A percentile compares a stretch with the other conserved stretches of the same genome.
Evolutionary conservation across 2,797 vertebrate species (phyloP).

Genomic region (Thunnus albacares): DNA sequence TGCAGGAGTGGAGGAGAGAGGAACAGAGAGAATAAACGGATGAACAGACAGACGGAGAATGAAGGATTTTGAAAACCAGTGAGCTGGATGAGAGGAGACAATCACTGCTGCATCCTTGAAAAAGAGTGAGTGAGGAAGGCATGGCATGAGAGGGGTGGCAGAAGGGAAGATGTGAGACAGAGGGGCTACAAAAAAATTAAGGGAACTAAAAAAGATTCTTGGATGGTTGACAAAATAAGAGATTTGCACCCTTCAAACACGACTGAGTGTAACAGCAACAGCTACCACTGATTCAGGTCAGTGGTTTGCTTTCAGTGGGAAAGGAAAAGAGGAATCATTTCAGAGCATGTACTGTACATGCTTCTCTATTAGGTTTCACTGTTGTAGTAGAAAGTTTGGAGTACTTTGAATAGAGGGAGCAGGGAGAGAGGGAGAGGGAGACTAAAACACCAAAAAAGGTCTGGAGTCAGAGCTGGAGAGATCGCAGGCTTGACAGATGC

Average conservation of each 20-base stretch:
- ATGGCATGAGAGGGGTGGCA: neutral
- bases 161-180: neutral
- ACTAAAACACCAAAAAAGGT: conserved; percentile 82
- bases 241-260: conserved; percentile 34
- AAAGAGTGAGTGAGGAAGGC: conserved; percentile 22
- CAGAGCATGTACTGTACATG: neutral
- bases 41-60: conserved; percentile 17
- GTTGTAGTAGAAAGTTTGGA: conserved; percentile 34
- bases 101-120: conserved; percentile 18
- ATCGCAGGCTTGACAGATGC: conserved; percentile 71
- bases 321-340: conserved; percentile 20
- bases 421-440: conserved; percentile 38
- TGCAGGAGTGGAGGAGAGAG: neutral
- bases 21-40: conserved; percentile 13
- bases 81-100: conserved; percentile 12
- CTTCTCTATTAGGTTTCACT: conserved; percentile 13
- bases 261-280: conserved; percentile 19
- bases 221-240: conserved; percentile 54
- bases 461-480: conserved; percentile 71
- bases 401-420: conserved; percentile 43
- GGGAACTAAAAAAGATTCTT: conserved; percentile 18
- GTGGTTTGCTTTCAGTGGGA: conserved; percentile 17
- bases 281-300: conserved; percentile 37
- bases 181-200: neutral
- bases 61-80: conserved; percentile 18